A percentile compares a stretch with the other conserved stretches of the same genome.
Conservation (phyloP, 2,797 vertebrate species). For the Molossus alvarezi region DNA sequence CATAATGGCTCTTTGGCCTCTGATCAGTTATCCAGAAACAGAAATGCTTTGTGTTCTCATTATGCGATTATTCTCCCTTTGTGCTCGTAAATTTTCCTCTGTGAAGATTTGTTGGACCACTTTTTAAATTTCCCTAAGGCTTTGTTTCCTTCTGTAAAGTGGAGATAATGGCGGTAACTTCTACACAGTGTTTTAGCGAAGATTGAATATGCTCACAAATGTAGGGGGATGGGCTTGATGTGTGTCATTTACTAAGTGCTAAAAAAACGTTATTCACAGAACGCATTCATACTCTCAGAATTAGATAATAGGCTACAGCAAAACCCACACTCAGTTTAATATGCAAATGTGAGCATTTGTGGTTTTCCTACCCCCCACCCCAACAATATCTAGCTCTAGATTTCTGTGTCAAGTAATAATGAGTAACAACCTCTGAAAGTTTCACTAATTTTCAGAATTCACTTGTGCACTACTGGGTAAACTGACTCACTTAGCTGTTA, state of each 20-base stretch:
- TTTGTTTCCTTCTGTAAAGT: constrained; percentile 49
- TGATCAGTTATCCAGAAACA: constrained; percentile 35
- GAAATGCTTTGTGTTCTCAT: constrained; percentile 41
- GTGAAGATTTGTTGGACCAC: neutral
- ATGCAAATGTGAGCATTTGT: neutral
- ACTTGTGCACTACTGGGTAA: constrained; percentile 25
- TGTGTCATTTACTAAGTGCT: constrained; percentile 26
- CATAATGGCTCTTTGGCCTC: neutral
- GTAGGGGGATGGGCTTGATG: neutral
- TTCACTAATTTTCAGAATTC: constrained; percentile 64
- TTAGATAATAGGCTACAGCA: constrained; percentile 11
- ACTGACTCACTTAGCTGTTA: constrained; percentile 2
- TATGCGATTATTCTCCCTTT: neutral
- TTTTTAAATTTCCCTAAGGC: constrained; percentile 17
- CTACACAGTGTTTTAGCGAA: neutral
- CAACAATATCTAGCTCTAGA: neutral
- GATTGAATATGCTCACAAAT: neutral
- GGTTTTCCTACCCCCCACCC: neutral
- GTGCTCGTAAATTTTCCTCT: neutral
- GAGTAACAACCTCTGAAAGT: constrained; percentile 57
- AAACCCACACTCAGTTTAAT: constrained; percentile 20
- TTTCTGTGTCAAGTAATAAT: constrained; percentile 10
- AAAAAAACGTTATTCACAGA: constrained; percentile 12
- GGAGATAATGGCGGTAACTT: neutral
- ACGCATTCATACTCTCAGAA: neutral